phyloP scores from a whole-genome alignment of 2,113 vertebrate species.

The Epinephelus moara region DNA sequence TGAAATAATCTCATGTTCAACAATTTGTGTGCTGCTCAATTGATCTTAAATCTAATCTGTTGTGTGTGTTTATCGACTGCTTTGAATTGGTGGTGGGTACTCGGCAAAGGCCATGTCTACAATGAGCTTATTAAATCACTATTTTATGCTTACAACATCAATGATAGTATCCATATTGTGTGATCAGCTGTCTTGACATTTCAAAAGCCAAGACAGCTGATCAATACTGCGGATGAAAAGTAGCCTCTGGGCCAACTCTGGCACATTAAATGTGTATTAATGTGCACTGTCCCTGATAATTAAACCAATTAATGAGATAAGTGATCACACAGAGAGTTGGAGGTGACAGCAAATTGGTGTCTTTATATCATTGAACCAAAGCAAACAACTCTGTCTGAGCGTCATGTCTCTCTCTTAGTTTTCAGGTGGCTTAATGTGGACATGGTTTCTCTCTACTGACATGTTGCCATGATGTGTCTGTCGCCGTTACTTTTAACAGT shows the following conservation, averaged over 20 bases:
- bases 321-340: neutral
- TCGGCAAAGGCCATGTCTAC: slow-evolving; percentile 1
- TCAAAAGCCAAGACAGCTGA: too few relatives aligned
- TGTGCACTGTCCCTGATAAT: neutral
- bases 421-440: slow-evolving; percentile 4
- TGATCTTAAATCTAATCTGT: slow-evolving; percentile 28
- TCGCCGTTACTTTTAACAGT: neutral
- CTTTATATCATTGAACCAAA: neutral
- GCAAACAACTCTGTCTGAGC: too few relatives aligned
- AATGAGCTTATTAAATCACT: neutral
- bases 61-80: slow-evolving; percentile 14
- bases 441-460: neutral
- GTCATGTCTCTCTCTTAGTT: neutral
- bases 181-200: slow-evolving; percentile 4
- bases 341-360: neutral
- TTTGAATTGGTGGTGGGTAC: slow-evolving; percentile 15
- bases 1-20: neutral
- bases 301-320: neutral
- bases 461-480: neutral
- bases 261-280: neutral
- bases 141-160: neutral
- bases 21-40: slow-evolving; percentile 18
- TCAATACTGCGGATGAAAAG: neutral
- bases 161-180: neutral
- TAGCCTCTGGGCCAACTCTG: too few relatives aligned